Percentiles rank a stretch among this genome's conserved stretches.
These are phyloP conservation scores for Entomyzon cyanotis DNA, from an alignment of 2,113 vertebrate species.

Conservation along the genomic window DNA sequence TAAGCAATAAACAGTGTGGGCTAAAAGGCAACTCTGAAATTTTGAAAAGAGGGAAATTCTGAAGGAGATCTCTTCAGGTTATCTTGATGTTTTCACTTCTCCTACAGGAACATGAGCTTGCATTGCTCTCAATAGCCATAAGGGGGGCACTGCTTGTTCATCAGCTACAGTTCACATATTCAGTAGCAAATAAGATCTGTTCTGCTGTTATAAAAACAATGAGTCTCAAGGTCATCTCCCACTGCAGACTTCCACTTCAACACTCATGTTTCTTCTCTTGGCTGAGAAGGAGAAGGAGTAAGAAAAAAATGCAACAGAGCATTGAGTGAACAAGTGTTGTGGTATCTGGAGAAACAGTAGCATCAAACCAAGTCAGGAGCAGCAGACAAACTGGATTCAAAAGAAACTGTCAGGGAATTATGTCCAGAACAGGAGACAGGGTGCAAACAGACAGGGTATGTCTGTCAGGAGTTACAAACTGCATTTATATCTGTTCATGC, in stretches of 20 bases:
- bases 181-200: neutral
- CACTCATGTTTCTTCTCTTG: neutral
- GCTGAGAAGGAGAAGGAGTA: neutral
- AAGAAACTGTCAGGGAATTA: neutral
- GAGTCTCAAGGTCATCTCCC: neutral
- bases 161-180: neutral
- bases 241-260: neutral
- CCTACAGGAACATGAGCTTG: neutral
- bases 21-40: neutral
- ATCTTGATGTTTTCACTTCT: neutral
- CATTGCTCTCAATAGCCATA: neutral
- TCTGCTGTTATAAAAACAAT: neutral
- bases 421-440: neutral
- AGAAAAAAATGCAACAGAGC: neutral
- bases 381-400: neutral
- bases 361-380: neutral
- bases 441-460: accelerated
- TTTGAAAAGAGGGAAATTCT: neutral
- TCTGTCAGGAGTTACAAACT: neutral
- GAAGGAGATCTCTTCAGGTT: neutral
- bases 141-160: neutral
- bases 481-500: neutral
- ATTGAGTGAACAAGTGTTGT: neutral
- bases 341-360: neutral
- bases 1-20: neutral